Evolutionary conservation across 2,888 invertebrate species (phyloP).

Genomic region (Macrostomum cliftonense): DNA sequence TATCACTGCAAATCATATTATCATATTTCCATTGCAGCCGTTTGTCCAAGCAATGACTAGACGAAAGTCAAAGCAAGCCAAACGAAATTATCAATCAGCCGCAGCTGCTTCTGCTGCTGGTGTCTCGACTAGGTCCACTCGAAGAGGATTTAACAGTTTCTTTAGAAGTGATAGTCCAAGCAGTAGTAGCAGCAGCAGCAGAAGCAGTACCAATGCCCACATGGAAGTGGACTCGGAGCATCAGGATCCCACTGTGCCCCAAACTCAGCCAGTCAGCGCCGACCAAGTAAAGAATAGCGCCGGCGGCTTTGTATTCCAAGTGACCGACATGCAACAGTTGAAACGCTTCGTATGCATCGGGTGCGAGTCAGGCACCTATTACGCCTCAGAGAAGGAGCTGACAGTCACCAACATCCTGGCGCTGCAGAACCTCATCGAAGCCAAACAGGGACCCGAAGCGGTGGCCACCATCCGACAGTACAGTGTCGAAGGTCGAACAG

Average conservation of each 20-base stretch:
- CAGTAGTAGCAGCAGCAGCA: too few relatives aligned
- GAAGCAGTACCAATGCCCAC: too few relatives aligned
- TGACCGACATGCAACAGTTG: conserved; percentile 27
- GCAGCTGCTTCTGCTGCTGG: too few relatives aligned
- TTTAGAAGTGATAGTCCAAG: too few relatives aligned
- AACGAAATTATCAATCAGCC: too few relatives aligned
- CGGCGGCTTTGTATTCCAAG: conserved; percentile 27
- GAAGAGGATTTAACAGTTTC: too few relatives aligned
- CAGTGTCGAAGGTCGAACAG: conserved; percentile 32
- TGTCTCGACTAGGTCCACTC: too few relatives aligned
- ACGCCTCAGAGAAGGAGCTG: conserved; percentile 21
- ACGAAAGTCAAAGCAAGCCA: too few relatives aligned
- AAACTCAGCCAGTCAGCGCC: conserved; percentile 4
- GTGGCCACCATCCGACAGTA: conserved; percentile 25
- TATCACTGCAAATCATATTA: too few relatives aligned
- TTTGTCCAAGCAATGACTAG: too few relatives aligned
- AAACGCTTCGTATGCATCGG: conserved; percentile 34
- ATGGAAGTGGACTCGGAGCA: neutral
- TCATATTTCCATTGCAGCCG: too few relatives aligned
- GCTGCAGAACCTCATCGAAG: conserved; percentile 25
- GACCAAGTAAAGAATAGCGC: conserved; percentile 16
- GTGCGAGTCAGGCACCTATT: conserved; percentile 27
- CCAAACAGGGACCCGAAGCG: conserved; percentile 24
- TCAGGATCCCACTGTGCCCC: conserved; percentile 6
- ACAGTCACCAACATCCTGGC: conserved; percentile 25